Percentiles rank a stretch among this genome's conserved stretches.
These are phyloP conservation scores for Chitala chitala DNA, from an alignment of 2,113 vertebrate species.

Conservation along the genomic window DNA sequence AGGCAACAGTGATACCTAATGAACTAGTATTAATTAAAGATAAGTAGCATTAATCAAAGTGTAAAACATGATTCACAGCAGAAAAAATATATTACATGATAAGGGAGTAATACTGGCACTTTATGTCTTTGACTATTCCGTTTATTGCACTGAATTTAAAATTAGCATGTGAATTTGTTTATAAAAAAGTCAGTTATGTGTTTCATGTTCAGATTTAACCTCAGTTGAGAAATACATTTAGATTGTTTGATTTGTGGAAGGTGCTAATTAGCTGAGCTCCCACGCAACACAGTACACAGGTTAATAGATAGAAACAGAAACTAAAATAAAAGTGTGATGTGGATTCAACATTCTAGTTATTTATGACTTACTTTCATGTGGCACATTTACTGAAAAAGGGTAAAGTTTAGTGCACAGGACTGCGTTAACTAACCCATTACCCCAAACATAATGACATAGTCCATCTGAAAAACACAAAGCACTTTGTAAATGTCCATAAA, in stretches of 20 bases:
- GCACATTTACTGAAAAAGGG: too few species aligned
- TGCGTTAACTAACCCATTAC: too few species aligned
- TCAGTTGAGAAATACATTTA: background rate
- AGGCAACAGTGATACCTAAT: too few species aligned
- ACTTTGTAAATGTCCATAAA: too few species aligned
- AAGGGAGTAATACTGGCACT: background rate
- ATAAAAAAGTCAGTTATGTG: background rate
- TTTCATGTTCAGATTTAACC: background rate
- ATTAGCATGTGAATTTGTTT: background rate
- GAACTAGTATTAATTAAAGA: too few species aligned
- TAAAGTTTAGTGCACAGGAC: too few species aligned
- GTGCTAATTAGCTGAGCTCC: background rate
- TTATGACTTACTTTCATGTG: background rate
- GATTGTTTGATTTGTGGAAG: background rate
- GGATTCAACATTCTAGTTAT: too few species aligned
- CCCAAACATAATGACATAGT: too few species aligned
- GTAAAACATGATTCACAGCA: background rate
- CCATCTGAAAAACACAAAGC: too few species aligned
- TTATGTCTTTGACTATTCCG: background rate
- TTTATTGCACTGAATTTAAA: constrained; percentile 1
- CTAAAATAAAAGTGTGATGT: background rate
- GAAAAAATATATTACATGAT: constrained; percentile 3
- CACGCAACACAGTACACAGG: background rate
- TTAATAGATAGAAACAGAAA: background rate
- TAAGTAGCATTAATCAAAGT: too few species aligned